Evolutionary conservation across 2,113 vertebrate genomes (phyloP).

Genomic region (Tragulus kanchil): DNA sequence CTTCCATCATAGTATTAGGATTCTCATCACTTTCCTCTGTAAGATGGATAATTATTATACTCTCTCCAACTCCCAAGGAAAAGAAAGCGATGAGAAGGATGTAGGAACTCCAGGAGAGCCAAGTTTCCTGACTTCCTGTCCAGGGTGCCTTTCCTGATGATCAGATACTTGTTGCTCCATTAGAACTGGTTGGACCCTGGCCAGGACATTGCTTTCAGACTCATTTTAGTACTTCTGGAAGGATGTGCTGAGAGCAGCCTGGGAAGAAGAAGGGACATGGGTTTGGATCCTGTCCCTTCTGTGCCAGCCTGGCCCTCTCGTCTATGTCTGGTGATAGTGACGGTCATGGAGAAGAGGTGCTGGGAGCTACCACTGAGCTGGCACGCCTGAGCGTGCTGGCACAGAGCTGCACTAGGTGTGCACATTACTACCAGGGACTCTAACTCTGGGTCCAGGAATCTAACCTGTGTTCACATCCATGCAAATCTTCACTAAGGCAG

Average conservation of each 20-base stretch:
- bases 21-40: not conserved
- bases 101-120: not conserved
- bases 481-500: constrained; percentile 2
- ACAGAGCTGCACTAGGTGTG: not conserved
- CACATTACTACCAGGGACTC: not conserved
- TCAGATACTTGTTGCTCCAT: not conserved
- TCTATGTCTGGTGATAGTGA: not conserved
- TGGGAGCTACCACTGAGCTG: not conserved
- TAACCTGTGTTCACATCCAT: not conserved
- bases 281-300: not conserved
- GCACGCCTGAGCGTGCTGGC: not conserved
- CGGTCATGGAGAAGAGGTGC: not conserved
- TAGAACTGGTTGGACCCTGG: not conserved
- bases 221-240: not conserved
- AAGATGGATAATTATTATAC: not conserved
- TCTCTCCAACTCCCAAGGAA: not conserved
- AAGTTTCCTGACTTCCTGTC: not conserved
- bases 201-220: not conserved
- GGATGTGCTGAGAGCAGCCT: not conserved
- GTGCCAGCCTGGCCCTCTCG: not conserved
- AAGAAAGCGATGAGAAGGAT: not conserved
- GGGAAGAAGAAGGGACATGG: not conserved
- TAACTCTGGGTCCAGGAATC: constrained; percentile 52
- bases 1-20: not conserved
- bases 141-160: not conserved